These are phyloP conservation scores for Sinohyriopsis cumingii DNA, from an alignment of 2,888 invertebrate species.

Conservation along the genomic window DNA sequence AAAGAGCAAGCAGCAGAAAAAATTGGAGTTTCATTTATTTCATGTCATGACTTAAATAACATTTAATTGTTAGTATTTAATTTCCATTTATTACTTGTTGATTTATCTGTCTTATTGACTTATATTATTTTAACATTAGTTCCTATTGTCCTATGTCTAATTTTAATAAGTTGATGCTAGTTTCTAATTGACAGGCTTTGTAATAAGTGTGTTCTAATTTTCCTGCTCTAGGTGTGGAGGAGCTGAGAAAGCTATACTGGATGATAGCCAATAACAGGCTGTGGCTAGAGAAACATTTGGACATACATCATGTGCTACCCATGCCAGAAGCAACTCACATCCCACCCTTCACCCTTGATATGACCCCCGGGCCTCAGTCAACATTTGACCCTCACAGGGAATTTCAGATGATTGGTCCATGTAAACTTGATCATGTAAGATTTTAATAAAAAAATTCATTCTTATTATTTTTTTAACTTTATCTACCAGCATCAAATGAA, in stretches of 20 bases:
- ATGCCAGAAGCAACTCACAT: conserved; percentile 12
- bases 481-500: not conserved
- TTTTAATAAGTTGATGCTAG: too few species aligned
- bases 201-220: conserved; percentile 1
- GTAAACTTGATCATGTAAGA: conserved; percentile 62
- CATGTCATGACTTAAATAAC: too few species aligned
- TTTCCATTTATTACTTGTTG: too few species aligned
- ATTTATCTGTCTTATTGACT: too few species aligned
- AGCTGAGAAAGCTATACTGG: conserved; percentile 50
- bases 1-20: too few species aligned
- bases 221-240: conserved; percentile 37
- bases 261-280: conserved; percentile 58
- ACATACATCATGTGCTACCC: conserved; percentile 51
- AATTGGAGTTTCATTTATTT: too few species aligned
- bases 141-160: too few species aligned
- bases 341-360: conserved; percentile 25
- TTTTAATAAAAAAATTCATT: not conserved
- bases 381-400: conserved; percentile 55
- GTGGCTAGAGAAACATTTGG: conserved; percentile 66
- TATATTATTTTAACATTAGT: too few species aligned
- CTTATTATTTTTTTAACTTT: not conserved
- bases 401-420: conserved; percentile 56
- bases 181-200: too few species aligned
- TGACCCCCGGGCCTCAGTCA: conserved; percentile 1
- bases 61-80: too few species aligned